phyloP scores from a whole-genome alignment of 2,113 vertebrate species.

The Nycticryphes semicollaris region DNA sequence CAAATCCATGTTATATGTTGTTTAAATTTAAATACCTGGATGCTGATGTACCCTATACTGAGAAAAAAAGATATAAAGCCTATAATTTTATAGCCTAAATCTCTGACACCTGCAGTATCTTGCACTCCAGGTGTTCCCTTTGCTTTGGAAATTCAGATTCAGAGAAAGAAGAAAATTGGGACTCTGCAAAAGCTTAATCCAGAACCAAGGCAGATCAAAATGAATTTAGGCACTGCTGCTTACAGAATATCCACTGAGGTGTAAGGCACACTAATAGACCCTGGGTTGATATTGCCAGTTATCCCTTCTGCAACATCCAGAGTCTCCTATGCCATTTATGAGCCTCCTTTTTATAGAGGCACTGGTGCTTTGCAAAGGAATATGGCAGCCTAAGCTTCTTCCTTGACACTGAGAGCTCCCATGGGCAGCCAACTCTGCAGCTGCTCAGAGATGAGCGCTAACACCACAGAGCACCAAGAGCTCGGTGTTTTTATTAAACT shows the following conservation, averaged over 20 bases:
- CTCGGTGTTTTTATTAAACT: not conserved
- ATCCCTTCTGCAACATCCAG: not conserved
- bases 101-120: not conserved
- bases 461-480: not conserved
- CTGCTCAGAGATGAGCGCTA: not conserved
- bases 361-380: not conserved
- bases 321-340: not conserved
- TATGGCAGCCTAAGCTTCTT: not conserved
- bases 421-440: not conserved
- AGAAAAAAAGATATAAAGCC: slow-evolving; percentile 6
- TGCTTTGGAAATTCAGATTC: not conserved
- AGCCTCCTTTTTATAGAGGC: not conserved
- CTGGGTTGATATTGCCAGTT: not conserved
- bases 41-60: not conserved
- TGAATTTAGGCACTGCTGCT: not conserved
- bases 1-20: slow-evolving; percentile 4
- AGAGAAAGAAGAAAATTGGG: not conserved
- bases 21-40: slow-evolving; percentile 16
- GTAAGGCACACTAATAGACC: not conserved
- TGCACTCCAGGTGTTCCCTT: not conserved
- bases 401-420: not conserved
- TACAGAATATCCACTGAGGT: not conserved
- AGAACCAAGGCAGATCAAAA: not conserved
- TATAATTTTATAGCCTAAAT: not conserved
- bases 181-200: slow-evolving; percentile 8